Base-by-base conservation (phyloP, 2,113 vertebrate species). In the Odocoileus virginianus region DNA sequence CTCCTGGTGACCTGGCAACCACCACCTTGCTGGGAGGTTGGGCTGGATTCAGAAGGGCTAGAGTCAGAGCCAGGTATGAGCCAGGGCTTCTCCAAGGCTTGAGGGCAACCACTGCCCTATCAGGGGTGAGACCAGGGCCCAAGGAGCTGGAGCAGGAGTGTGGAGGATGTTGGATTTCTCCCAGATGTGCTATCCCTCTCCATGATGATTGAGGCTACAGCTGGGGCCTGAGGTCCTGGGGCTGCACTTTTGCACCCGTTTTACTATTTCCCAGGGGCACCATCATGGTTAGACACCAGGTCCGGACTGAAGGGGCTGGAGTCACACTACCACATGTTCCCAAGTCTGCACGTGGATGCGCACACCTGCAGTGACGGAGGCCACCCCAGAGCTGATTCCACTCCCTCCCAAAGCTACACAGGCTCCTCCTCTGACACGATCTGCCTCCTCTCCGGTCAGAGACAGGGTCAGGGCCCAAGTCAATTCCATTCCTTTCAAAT, bases 341-440 rank as follows among this genome's bases (percentile, higher is more conserved):
- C 11, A 54, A 52, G 50, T 54, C 11, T n/a, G 50, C 50, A n/a
- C 1, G 5, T 33, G 30, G 10, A 33, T 13, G 30, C 6, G 0
- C 30, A 36, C 19, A 54, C 47, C 78, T 54, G 19, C 1, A 2
- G 50, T 82, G 79, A 21, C 2, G 33, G 33, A 50, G 19, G 54
- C 79, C 33, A 23, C 33, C 11, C 79, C 1, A 2, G 79, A 82
- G 50, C 33, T 54, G 50, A 33, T 54, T 54, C 33, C 50, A 82
- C 50, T 54, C 79, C 19, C 19, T 54, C 19, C 19, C 79, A 82
- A n/a, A 30, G 52, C 33, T 25, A 47, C 33, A 25, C 19, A 54
- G 19, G n/a, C 79, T n/a, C 50, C 50, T 19, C 1, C 50, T n/a
- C 47, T 67, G 33, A n/a, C 64, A 67, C 1, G 5, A 67, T 67